phyloP scores from a whole-genome alignment of 2,797 vertebrate species.

The Cyprinella venusta region DNA sequence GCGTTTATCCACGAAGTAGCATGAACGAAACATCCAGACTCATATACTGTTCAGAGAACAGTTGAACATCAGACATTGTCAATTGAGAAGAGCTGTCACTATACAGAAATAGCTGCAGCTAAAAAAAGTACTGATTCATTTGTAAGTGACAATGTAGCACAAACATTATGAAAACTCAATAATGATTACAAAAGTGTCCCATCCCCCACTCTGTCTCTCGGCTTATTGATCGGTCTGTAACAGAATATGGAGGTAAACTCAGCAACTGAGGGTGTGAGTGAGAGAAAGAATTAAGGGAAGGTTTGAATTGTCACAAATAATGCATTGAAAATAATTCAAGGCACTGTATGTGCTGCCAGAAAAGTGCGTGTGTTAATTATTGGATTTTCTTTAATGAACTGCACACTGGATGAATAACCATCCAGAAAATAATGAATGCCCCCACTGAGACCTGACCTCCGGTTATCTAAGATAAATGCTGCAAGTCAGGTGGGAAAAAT shows the following conservation, averaged over 20 bases:
- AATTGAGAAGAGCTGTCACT: constrained; percentile 1
- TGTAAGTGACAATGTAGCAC: constrained; percentile 32
- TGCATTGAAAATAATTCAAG: constrained; percentile 40
- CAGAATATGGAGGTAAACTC: constrained; percentile 52
- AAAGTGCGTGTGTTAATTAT: constrained; percentile 23
- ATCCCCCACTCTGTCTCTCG: constrained; percentile 48
- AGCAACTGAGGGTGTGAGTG: constrained; percentile 46
- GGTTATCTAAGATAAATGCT: constrained; percentile 20
- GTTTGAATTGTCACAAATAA: constrained; percentile 32
- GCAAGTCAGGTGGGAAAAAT: constrained; percentile 22
- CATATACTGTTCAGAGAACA: neutral
- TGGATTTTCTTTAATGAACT: constrained; percentile 40
- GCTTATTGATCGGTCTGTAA: constrained; percentile 59
- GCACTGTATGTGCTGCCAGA: constrained; percentile 18
- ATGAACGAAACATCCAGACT: constrained; percentile 3
- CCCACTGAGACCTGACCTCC: constrained; percentile 34
- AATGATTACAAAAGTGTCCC: constrained; percentile 42
- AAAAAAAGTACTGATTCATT: constrained; percentile 28
- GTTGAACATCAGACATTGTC: neutral
- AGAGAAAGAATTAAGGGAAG: constrained; percentile 38
- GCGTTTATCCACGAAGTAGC: neutral
- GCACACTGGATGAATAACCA: neutral
- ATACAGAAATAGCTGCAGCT: constrained; percentile 35
- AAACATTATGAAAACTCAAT: constrained; percentile 48
- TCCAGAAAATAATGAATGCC: constrained; percentile 10